phyloP scores from a whole-genome alignment of 2,113 vertebrate genomes.

The Passer montanus region DNA sequence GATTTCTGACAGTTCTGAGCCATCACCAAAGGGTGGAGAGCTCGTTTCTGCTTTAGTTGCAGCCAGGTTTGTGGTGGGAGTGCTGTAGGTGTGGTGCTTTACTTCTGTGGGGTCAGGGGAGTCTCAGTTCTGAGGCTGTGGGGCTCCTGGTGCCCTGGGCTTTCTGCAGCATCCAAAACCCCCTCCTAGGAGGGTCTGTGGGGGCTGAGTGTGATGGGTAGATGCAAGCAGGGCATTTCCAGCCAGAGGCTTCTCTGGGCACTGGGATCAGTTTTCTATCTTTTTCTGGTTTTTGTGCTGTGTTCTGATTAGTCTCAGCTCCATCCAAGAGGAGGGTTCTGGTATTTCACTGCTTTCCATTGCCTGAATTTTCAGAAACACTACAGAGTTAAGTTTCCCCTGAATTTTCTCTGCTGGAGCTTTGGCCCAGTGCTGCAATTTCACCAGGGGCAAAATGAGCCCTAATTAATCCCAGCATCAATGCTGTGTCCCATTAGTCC shows the following conservation, averaged over 20 bases:
- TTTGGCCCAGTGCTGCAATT: background rate
- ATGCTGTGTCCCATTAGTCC: background rate
- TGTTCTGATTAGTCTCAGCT: background rate
- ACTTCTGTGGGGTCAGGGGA: background rate
- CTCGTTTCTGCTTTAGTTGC: background rate
- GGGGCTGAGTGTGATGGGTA: no score
- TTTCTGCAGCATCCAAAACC: rapidly evolving
- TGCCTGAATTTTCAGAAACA: background rate
- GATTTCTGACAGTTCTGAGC: constrained; percentile 4
- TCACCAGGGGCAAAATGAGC: background rate
- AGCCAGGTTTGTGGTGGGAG: background rate
- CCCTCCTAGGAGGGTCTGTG: background rate
- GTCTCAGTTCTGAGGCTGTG: background rate
- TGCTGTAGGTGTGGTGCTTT: rapidly evolving
- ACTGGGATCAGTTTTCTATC: background rate
- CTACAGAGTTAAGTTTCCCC: background rate
- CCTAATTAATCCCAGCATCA: background rate
- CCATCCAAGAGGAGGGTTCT: background rate
- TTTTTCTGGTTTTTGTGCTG: background rate
- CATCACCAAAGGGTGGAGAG: background rate
- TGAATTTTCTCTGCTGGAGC: constrained; percentile 17
- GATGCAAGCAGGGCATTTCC: background rate
- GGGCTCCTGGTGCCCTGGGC: background rate
- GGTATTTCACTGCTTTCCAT: background rate
- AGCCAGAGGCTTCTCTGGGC: background rate